Base-by-base conservation (phyloP, 1,140 invertebrate genomes). In the Drosophila kikkawai region DNA sequence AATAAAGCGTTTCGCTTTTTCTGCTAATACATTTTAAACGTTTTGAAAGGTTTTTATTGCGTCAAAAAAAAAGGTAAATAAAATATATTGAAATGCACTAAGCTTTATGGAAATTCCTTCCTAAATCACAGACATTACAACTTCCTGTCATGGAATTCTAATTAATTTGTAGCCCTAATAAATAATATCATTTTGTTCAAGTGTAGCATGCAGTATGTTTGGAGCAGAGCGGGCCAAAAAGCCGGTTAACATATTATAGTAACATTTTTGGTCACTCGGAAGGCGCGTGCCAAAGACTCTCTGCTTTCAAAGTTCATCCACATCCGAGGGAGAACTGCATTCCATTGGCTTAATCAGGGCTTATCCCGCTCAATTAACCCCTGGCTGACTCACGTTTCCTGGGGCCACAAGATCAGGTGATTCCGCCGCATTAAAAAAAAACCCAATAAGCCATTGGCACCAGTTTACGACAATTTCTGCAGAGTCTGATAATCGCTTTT, bases 391-490 rank as follows among this genome's bases (percentile, higher is more conserved):
- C 71, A 59, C 50, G 41, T 68, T 70, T 48, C 48, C 11, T 48
- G 65, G 61, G 63, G 41, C 12, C 61, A 60, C 53, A 64, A 65
- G 51, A 82, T 88, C 84, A 83, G 65, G 79, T 82, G 83, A 86
- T 88, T 81, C 36, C 51, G 48, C 66, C 68, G 65, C 15, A 63
- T 29, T 26, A n/a, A 68, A 48, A 75, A 76, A 76, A 75, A 51
- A n/a, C 58, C 67, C 76, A 56, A 68, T 58, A 81, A 81, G 82
- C 74, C 82, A 86, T 78, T 85, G 84, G 83, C 84, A 71, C 75
- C 55, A 63, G 55, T 67, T 74, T 56, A 51, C 41, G 55, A 51
- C 53, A 37, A 57, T 61, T 82, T 80, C 58, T 71, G 76, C 76
- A 79, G 69, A 71, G 60, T 57, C 61, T 71, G 32, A 71, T 50